Evolutionary conservation across 2,888 invertebrate species (phyloP).

Genomic region (Diarsia mendica): DNA sequence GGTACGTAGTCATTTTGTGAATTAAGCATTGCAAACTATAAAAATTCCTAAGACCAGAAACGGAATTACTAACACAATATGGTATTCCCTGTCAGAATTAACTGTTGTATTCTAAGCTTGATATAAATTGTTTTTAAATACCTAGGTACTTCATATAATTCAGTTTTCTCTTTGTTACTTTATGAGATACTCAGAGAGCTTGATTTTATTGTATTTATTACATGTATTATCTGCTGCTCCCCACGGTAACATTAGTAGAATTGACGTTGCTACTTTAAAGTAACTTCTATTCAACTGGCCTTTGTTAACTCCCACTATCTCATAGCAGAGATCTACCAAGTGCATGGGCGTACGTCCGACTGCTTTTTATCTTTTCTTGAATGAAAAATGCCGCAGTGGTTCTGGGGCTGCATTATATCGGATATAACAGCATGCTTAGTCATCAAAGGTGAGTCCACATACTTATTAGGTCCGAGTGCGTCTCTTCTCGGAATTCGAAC

Average conservation of each 20-base stretch:
- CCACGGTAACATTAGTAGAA: not conserved
- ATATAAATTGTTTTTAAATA: not conserved
- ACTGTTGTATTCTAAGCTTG: not conserved
- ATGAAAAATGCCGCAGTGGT: slow-evolving; percentile 57
- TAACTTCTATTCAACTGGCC: slow-evolving; percentile 1
- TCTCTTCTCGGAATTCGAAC: slow-evolving; percentile 67
- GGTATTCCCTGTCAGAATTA: not conserved
- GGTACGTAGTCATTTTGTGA: not conserved
- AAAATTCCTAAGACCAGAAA: not conserved
- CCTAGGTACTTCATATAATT: not conserved
- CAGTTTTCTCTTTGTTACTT: too few relatives aligned
- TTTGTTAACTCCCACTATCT: slow-evolving; percentile 27
- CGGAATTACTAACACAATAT: not conserved
- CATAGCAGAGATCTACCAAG: slow-evolving; percentile 10
- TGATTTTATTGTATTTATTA: too few relatives aligned
- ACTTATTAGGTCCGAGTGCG: slow-evolving; percentile 66
- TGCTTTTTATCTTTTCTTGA: slow-evolving; percentile 48
- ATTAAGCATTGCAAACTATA: not conserved
- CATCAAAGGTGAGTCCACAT: slow-evolving; percentile 66
- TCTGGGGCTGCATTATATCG: slow-evolving; percentile 58
- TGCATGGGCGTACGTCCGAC: not conserved
- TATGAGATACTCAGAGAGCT: too few relatives aligned
- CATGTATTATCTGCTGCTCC: not conserved
- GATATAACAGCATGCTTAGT: slow-evolving; percentile 67
- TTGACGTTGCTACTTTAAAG: not conserved